Conservation (phyloP, 2,113 vertebrate genomes). For the Corydoras sp. region DNA sequence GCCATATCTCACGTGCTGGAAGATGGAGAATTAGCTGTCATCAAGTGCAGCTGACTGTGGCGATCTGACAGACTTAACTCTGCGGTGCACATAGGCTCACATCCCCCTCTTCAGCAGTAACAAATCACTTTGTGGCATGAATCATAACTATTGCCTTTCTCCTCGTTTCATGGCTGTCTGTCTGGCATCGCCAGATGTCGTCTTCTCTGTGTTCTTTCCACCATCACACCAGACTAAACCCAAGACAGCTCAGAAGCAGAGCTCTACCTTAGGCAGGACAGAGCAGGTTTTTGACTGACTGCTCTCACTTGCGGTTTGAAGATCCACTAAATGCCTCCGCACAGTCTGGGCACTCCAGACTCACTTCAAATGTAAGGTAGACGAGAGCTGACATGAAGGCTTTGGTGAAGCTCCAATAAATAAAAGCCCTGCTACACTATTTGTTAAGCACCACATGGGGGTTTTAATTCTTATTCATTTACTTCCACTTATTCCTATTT, state of each 20-base stretch:
- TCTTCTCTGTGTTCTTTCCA: background rate
- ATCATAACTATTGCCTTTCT: constrained; percentile 34
- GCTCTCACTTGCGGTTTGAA: constrained; percentile 27
- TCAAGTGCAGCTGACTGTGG: constrained; percentile 34
- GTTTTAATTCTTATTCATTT: too few species aligned
- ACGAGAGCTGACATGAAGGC: constrained; percentile 10
- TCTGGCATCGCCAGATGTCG: background rate
- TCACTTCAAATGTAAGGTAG: constrained; percentile 22
- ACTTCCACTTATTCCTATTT: too few species aligned
- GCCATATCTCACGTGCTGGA: constrained; percentile 14
- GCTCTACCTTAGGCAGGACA: constrained; percentile 15
- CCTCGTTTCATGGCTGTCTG: constrained; percentile 27
- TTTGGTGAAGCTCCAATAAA: too few species aligned
- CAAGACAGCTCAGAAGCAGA: constrained; percentile 21
- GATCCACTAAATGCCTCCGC: constrained; percentile 26
- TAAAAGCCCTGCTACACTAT: too few species aligned
- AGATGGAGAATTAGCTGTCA: constrained; percentile 41
- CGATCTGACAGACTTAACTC: constrained; percentile 9
- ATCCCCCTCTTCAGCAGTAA: constrained; percentile 12
- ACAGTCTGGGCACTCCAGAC: constrained; percentile 13
- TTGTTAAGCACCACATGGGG: too few species aligned
- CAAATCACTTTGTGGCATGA: constrained; percentile 37
- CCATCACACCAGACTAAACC: constrained; percentile 10
- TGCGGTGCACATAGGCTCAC: background rate
- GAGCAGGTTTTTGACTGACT: constrained; percentile 31